Base-by-base conservation (phyloP, 2,113 vertebrate genomes). In the Mustela nigripes region DNA sequence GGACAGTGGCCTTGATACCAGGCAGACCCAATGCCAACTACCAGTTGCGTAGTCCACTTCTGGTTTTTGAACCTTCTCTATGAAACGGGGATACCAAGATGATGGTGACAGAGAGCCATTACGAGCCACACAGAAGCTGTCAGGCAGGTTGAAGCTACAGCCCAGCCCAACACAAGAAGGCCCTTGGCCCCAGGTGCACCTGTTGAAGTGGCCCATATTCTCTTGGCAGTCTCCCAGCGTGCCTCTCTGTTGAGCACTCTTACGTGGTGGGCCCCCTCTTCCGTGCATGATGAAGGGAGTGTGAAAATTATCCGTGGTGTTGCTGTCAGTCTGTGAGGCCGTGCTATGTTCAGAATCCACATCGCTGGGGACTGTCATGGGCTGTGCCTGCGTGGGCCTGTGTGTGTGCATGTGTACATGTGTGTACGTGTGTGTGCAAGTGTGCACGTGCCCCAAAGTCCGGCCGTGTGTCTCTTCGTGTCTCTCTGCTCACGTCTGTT, bases 131-230 rank as follows among this genome's bases (percentile, higher is more conserved):
- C 28, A 14, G 16, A 36, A 4, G 15, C 8, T 50, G 2, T 50
- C 60, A 3, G 1, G 4, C 12, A 11, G 6, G 1, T 6, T 0
- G 0, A 56, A 6, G 48, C 45, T 36, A 21, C 48, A 42, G 33
- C 3, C 4, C 0, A 0, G 10, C 24, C 74, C 0, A 28, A 73
- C 15, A n/a, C 5, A 11, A 2, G 11, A 33, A 24, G 14, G 33
- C 4, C 16, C 8, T 0, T 19, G 42, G 15, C 15, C 33, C 85
- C 28, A 3, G 36, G 19, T 83, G 31, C 31, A 1, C 65, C 31
- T 7, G 1, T 2, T 50, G 28, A 42, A 21, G 26, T 19, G 11
- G 45, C 19, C 69, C 11, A 2, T 0, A 0, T 69, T 58, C 7
- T 28, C 78, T 42, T 2, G 53, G 28, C 53, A 42, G 14, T 21